Percentiles rank a stretch among this genome's conserved stretches.
These are phyloP conservation scores for Heteromurus nitidus DNA, from an alignment of 2,888 invertebrate genomes.

Conservation along the genomic window DNA sequence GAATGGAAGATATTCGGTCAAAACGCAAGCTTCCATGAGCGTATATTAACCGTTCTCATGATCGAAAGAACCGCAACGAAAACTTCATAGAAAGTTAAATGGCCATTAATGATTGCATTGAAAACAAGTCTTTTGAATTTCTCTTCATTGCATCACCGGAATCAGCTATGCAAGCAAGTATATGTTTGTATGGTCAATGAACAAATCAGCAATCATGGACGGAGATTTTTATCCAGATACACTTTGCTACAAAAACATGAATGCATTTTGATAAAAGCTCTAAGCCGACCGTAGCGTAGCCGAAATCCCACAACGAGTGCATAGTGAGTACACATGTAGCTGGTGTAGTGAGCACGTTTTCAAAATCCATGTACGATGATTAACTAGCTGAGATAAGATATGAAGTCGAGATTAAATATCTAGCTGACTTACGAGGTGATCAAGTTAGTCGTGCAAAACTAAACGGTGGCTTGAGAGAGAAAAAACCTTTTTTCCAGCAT, in stretches of 20 bases:
- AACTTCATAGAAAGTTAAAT: not conserved
- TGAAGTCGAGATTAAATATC: slow-evolving; percentile 58
- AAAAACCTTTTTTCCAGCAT: slow-evolving; percentile 9
- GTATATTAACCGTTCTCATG: no score
- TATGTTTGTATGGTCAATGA: slow-evolving; percentile 11
- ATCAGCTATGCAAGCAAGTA: not conserved
- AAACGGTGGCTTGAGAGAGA: not conserved
- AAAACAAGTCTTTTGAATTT: not conserved
- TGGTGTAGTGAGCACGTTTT: no score
- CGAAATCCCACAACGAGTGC: not conserved
- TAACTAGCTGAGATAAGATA: slow-evolving; percentile 60
- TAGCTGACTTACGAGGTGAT: slow-evolving; percentile 63
- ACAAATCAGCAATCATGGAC: slow-evolving; percentile 52
- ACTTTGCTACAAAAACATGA: slow-evolving; percentile 32
- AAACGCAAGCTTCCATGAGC: no score
- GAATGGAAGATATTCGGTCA: no score
- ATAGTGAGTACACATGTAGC: no score
- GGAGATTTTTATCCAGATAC: slow-evolving; percentile 51
- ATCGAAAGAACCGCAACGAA: no score
- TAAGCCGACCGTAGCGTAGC: not conserved
- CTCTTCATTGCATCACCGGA: not conserved
- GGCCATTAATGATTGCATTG: not conserved
- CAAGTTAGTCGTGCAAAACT: slow-evolving; percentile 43
- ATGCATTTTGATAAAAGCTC: not conserved
- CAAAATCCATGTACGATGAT: slow-evolving; percentile 58